Evolutionary conservation across 2,888 invertebrate species (phyloP), one percentile per base, ranked within the genome.

Genomic region (Spodoptera littoralis): DNA sequence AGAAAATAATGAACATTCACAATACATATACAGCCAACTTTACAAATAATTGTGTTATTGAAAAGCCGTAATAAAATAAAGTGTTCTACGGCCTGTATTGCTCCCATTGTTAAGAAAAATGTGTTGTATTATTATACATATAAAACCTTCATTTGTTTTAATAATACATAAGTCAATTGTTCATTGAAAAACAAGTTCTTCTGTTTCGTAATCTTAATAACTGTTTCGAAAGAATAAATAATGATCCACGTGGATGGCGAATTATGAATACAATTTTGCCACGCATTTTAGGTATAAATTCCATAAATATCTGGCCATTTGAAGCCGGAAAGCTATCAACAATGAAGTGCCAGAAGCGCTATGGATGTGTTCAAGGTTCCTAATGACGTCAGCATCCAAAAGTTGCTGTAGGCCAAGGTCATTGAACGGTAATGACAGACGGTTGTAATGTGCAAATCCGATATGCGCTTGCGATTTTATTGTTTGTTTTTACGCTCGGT

Each of bases 351-450:
- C 71, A 58, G 47, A 64, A 66, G 51, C 70, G 73, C 54, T 73
- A 58, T 78, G 80, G 80, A 79, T 79, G 70, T 71, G 76, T 77
- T 74, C 84, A 84, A 87, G 86, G 86, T 79, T 81, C 67, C 22
- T 61, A 68, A 77, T 83, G 84, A 79, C 85, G 82, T 84, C 83
- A 82, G 61, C 71, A 65, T 64, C 81, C 79, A 81, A 86, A 88
- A 85, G 84, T 84, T 76, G 82, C 75, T 87, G 81, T 84, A 79
- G 87, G 88, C 85, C 88, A 90, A 89, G 90, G 89, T 84, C 81
- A 77, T 65, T 69, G 74, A 82, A 79, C 79, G 74, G 80, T 78
- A 76, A 67, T 73, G 73, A 60, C 77, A 71, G 73, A 73, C 70
- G 76, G 70, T 64, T 72, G 79, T 76, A 57, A 36, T 67, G 56